Conservation (phyloP, 2,888 invertebrate genomes). For the Leptinotarsa juncta region DNA sequence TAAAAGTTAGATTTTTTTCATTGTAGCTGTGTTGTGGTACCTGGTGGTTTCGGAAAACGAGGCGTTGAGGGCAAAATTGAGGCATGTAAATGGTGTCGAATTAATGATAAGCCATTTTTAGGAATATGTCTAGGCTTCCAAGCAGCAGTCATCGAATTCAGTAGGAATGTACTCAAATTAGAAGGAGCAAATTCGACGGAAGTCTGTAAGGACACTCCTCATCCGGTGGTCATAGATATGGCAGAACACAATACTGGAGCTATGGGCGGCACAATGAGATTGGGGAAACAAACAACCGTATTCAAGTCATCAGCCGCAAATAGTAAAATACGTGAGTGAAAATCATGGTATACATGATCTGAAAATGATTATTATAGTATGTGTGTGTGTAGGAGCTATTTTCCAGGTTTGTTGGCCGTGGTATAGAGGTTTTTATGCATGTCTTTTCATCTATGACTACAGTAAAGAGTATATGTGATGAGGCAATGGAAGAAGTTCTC, state of each 20-base stretch:
- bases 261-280: constrained; percentile 95
- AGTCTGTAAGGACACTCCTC: constrained; percentile 70
- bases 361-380: too few relatives aligned
- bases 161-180: constrained; percentile 83
- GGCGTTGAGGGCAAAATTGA: constrained; percentile 97
- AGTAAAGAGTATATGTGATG: too few relatives aligned
- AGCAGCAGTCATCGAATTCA: constrained; percentile 95
- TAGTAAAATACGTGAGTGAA: constrained; percentile 73
- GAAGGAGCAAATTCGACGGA: constrained; percentile 86
- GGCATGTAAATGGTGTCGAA: constrained; percentile 93
- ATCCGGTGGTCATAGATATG: constrained; percentile 96
- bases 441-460: too few relatives aligned
- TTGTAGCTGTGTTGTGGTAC: constrained; percentile 90
- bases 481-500: too few relatives aligned
- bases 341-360: too few relatives aligned
- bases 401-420: too few relatives aligned
- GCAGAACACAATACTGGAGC: constrained; percentile 95
- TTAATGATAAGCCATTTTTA: constrained; percentile 89
- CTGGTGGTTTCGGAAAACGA: constrained; percentile 96
- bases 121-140: constrained; percentile 99
- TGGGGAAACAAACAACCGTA: constrained; percentile 91
- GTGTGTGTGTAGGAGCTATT: too few relatives aligned
- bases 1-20: constrained; percentile 65
- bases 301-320: constrained; percentile 71
- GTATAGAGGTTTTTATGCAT: too few relatives aligned